Percentiles rank a stretch among this genome's conserved stretches.
Evolutionary conservation across 64 coral and sea anemone species (phyloP).

Genomic region (Acropora yongei): DNA sequence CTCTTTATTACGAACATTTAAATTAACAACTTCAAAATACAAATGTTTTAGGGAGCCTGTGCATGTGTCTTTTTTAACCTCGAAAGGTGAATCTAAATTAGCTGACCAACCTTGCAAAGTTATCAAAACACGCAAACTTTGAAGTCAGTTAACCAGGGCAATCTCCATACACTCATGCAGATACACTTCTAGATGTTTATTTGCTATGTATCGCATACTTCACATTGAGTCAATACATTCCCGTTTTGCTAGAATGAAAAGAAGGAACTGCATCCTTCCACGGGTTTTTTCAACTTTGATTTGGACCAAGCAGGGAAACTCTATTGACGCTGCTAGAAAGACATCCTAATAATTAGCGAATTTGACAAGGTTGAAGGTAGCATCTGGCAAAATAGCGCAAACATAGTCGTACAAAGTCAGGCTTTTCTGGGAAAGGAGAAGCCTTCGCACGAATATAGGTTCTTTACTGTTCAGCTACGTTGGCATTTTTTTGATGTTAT

Average conservation of each 20-base stretch:
- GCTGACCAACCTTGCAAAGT: not conserved
- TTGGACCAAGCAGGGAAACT: not conserved
- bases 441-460: no score
- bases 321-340: not conserved
- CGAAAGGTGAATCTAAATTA: not conserved
- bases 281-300: not conserved
- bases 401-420: no score
- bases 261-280: not conserved
- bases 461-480: no score
- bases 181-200: not conserved
- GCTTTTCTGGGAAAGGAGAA: no score
- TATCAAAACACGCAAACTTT: not conserved
- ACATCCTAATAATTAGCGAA: no score
- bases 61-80: not conserved
- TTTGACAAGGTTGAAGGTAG: no score
- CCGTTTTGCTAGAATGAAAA: not conserved
- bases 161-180: not conserved
- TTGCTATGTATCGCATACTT: not conserved
- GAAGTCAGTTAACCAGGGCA: not conserved
- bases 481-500: no score
- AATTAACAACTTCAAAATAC: not conserved
- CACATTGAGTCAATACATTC: not conserved
- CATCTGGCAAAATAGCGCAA: no score
- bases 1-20: no score
- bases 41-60: not conserved